phyloP scores from a whole-genome alignment of 1,140 invertebrate species.

The Meloidogyne floridensis region DNA sequence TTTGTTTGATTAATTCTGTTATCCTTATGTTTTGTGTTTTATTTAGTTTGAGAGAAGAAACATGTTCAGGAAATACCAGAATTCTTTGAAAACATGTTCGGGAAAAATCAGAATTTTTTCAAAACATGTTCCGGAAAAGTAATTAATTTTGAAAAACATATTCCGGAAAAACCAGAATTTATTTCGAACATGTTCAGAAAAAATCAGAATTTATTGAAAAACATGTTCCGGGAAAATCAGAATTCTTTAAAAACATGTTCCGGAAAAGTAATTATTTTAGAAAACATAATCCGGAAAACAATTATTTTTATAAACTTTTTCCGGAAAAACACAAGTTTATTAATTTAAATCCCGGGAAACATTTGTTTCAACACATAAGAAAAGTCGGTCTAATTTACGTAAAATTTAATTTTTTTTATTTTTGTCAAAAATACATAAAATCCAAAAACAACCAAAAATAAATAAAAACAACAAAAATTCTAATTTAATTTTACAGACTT shows the following conservation, averaged over 20 bases:
- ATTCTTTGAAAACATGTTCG: neutral
- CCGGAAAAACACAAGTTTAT: no score
- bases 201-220: neutral
- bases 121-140: neutral
- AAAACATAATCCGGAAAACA: slow-evolving; percentile 5
- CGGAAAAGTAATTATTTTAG: neutral
- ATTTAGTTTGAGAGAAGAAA: no score
- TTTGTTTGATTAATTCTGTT: no score
- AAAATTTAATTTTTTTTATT: no score
- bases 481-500: neutral
- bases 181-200: no score
- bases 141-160: neutral
- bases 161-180: neutral
- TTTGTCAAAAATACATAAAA: neutral
- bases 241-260: neutral
- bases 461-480: neutral
- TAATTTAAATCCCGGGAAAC: neutral
- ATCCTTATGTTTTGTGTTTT: no score
- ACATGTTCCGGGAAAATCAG: neutral
- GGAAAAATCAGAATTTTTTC: neutral
- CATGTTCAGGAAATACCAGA: no score
- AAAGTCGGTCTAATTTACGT: no score
- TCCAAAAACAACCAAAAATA: neutral
- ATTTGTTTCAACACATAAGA: neutral
- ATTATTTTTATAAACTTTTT: no score